Base-by-base conservation (phyloP, 2,113 vertebrate species). In the Murina feae region DNA sequence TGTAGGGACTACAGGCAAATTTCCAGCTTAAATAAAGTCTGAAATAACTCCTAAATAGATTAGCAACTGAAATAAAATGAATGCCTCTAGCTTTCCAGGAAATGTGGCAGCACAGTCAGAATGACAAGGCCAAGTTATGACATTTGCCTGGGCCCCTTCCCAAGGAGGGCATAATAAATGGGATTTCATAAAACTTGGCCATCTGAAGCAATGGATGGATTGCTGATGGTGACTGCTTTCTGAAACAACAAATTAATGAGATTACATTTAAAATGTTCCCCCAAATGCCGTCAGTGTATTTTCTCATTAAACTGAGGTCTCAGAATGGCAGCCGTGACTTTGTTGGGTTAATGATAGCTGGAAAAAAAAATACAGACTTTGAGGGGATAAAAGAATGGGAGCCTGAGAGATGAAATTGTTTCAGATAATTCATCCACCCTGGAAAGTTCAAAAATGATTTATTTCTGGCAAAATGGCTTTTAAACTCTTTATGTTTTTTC, bases 281-380 rank as follows among this genome's bases (percentile, higher is more conserved):
- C 69, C 9, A 95, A 95, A 94, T 91, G 95, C 84, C 58, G 69
- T 58, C 37, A 72, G 84, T 96, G 96, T 89, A 25, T 96, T 97
- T 98, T 95, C 63, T 96, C 47, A 85, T 92, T 97, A 95, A 98
- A 23, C 58, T 55, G 25, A 82, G 6, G 11, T 96, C 66, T 93
- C 49, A 78, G 66, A 91, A 68, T 88, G 28, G 87, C 97, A 95
- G 89, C 86, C 47, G n/a, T 32, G 92, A 89, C 30, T 89, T 55
- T 93, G 86, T 95, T 86, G 89, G 91, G 37, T 91, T 97, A 95
- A 83, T 96, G 25, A 90, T 96, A 95, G n/a, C 28, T 96, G 95
- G 88, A 89, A 12, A 92, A 2, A 91, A 96, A 87, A 88, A 47
- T n/a, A 11, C 21, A 83, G 39, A 83, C 79, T 91, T 92, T 94